phyloP scores from a whole-genome alignment of 2,888 invertebrate species.

The Archaeoteleia sp. region DNA sequence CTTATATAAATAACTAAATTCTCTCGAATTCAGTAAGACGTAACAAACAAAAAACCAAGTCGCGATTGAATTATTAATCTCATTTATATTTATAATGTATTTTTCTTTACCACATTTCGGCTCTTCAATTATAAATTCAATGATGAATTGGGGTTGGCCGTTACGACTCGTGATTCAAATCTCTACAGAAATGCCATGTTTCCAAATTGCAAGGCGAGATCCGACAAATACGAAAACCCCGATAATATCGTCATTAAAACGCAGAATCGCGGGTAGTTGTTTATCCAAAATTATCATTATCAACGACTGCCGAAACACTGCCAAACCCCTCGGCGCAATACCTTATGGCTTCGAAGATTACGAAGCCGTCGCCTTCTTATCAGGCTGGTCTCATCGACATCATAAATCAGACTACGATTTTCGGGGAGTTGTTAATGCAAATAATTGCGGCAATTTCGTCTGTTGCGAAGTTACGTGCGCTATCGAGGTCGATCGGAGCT shows the following conservation, averaged over 20 bases:
- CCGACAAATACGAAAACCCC: constrained; percentile 2
- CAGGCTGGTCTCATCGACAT: constrained; percentile 18
- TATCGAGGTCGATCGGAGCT: constrained; percentile 3
- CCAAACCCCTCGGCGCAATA: constrained; percentile 19
- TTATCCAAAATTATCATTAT: constrained; percentile 40
- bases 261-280: constrained; percentile 28
- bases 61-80: too few species aligned
- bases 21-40: too few species aligned
- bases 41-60: too few species aligned
- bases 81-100: too few species aligned
- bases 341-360: constrained; percentile 13
- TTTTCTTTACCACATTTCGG: too few species aligned
- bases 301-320: constrained; percentile 10
- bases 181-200: background rate
- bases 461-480: constrained; percentile 12
- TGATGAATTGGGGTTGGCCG: too few species aligned
- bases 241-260: constrained; percentile 33
- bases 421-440: constrained; percentile 39
- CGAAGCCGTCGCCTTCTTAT: constrained; percentile 20
- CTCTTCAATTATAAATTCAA: background rate
- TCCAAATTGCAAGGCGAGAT: background rate
- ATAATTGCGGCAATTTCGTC: constrained; percentile 45
- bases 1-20: too few species aligned
- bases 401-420: constrained; percentile 35
- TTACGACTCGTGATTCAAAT: too few species aligned